Evolutionary conservation across 2,113 vertebrate species (phyloP).

Genomic region (Tautogolabrus adspersus): DNA sequence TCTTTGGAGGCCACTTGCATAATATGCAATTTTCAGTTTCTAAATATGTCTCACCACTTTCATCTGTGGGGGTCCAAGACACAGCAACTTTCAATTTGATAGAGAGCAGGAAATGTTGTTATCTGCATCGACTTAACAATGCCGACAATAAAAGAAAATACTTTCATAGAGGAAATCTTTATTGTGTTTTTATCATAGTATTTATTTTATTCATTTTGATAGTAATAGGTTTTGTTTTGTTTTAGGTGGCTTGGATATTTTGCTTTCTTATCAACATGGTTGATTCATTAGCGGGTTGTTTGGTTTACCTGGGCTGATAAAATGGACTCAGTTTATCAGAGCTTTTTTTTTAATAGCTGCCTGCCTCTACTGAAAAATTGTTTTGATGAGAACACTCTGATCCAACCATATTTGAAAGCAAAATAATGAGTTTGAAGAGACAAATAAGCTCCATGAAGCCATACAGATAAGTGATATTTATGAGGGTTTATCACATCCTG

Average conservation of each 20-base stretch:
- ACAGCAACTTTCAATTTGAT: not conserved
- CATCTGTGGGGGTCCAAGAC: not conserved
- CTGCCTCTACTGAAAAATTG: conserved; percentile 20
- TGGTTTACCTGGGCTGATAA: not conserved
- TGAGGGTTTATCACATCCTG: not conserved
- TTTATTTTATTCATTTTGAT: too few species aligned
- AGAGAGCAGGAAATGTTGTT: not conserved
- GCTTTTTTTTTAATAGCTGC: conserved; percentile 21
- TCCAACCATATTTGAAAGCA: conserved; percentile 21
- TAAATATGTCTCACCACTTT: not conserved
- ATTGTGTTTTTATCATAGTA: too few species aligned
- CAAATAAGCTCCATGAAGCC: conserved; percentile 18
- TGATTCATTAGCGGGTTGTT: conserved; percentile 4
- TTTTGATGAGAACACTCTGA: conserved; percentile 46
- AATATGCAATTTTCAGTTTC: not conserved
- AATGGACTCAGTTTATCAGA: conserved; percentile 9
- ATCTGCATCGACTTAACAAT: not conserved
- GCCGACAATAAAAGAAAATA: too few species aligned
- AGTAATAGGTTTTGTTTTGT: too few species aligned
- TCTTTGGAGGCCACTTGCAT: conserved; percentile 19
- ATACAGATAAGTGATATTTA: conserved; percentile 10
- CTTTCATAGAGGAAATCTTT: too few species aligned
- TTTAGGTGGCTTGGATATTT: not conserved
- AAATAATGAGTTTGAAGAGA: conserved; percentile 42
- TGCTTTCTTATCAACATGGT: not conserved